Evolutionary conservation across 37 sponge, comb jelly and placozoan species (phyloP).

Genomic region (Chondrilla cf. caribensis): DNA sequence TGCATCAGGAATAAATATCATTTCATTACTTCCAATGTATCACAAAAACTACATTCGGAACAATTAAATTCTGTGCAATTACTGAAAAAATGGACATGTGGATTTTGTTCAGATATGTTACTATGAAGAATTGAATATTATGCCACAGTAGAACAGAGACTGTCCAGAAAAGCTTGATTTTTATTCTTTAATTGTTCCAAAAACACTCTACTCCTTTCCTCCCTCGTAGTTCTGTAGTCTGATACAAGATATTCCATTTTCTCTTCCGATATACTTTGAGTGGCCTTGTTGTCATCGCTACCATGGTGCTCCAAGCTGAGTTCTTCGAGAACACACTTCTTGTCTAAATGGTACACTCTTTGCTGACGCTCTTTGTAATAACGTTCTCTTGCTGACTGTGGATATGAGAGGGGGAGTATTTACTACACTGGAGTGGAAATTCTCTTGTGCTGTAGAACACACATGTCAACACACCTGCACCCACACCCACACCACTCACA

Average conservation of each 20-base stretch:
- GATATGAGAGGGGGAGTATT: background rate
- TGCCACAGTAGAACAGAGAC: constrained; percentile 25
- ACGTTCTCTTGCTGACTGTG: constrained; percentile 36
- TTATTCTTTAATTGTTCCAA: constrained; percentile 34
- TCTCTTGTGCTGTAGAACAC: background rate
- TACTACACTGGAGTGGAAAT: background rate
- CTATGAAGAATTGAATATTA: no score
- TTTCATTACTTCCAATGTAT: no score
- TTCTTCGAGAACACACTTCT: constrained; percentile 30
- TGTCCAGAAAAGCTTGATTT: constrained; percentile 36
- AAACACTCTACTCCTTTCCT: constrained; percentile 37
- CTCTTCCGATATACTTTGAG: background rate
- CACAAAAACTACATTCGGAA: no score
- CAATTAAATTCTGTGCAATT: no score
- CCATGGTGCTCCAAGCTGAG: no score
- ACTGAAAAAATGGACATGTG: no score
- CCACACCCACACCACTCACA: background rate
- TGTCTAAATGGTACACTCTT: constrained; percentile 32
- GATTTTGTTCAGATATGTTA: no score
- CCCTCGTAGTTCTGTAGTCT: constrained; percentile 41
- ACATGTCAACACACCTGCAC: no score
- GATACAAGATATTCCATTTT: constrained; percentile 17
- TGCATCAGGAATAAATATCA: no score
- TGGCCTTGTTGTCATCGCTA: background rate
- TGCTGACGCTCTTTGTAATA: constrained; percentile 7